These are phyloP conservation scores for Alentia gelatinosa DNA, from an alignment of 2,888 invertebrate genomes.

Conservation along the genomic window DNA sequence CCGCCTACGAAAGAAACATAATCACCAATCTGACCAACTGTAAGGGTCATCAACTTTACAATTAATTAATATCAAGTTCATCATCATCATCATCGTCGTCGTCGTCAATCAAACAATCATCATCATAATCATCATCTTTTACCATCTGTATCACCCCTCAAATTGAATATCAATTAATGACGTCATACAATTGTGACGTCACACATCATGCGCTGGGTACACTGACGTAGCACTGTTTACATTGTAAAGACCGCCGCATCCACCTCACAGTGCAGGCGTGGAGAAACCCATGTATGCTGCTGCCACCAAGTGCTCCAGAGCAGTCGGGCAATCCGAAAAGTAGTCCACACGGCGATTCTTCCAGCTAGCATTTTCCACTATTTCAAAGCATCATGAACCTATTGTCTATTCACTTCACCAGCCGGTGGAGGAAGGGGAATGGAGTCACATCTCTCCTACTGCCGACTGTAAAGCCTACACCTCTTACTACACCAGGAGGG, in stretches of 20 bases:
- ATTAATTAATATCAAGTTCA: conserved; percentile 29
- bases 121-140: not conserved
- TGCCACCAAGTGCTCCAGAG: not conserved
- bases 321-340: not conserved
- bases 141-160: not conserved
- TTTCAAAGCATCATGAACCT: too few species aligned
- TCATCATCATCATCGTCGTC: not conserved
- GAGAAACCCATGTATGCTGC: not conserved
- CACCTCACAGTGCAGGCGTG: conserved; percentile 13
- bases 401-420: too few species aligned
- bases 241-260: not conserved
- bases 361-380: too few species aligned
- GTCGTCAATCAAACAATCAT: not conserved
- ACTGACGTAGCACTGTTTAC: not conserved
- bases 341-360: too few species aligned
- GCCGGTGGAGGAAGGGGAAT: too few species aligned
- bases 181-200: not conserved
- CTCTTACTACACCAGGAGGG: too few species aligned
- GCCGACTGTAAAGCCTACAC: too few species aligned
- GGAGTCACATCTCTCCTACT: too few species aligned
- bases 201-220: not conserved
- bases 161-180: not conserved
- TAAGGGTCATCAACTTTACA: not conserved
- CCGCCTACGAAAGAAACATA: not conserved
- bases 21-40: not conserved